Base-by-base conservation (phyloP, 35 echinoderm and acorn worm genomes). In the Antedon bifida region DNA sequence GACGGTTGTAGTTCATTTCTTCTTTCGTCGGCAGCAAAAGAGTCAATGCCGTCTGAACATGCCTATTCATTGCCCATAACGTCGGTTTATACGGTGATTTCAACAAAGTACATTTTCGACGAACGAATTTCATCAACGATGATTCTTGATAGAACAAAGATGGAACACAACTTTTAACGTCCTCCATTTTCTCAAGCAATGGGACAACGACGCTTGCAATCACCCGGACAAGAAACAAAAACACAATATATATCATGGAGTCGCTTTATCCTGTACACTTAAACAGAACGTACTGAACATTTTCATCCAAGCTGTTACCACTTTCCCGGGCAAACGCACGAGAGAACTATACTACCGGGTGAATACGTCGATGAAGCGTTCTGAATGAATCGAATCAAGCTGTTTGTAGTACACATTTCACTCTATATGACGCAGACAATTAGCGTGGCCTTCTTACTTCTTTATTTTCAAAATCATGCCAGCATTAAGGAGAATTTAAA, bases 1-100 rank as follows among this genome's bases (percentile, higher is more conserved):
- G 86, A 23, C 95, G 81, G 11, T 42, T 79, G 56, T 81, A 92
- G 19, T 74, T 34, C 30, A 91, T 34, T 1, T 28, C 45, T 74
- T 90, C 76, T 31, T 77, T 28, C 28, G 23, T 34, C 3, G 78
- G 78, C 35, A 36, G 29, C 12, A 80, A 35, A 80, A 80, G 3
- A 23, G 32, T 19, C 26, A 80, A 36, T 36, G 39, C 17, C 35
- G 78, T 80, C 30, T 80, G 78, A 10, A 80, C 17, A 38, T 80
- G 32, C 3, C 34, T 30, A 28, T 80, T 80, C 11, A 11, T 80
- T 23, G 78, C 33, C 78, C 78, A 80, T 21, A 80, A 8, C 35
- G 78, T 80, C 39, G 78, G 78, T 36, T 29, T 11, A 35, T 80
- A 80, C 0, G 78, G 78, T 14, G 33, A 26, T 29, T 34, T 80